Base-by-base conservation (phyloP, 2,113 vertebrate genomes). In the Bubalus kerabau region DNA sequence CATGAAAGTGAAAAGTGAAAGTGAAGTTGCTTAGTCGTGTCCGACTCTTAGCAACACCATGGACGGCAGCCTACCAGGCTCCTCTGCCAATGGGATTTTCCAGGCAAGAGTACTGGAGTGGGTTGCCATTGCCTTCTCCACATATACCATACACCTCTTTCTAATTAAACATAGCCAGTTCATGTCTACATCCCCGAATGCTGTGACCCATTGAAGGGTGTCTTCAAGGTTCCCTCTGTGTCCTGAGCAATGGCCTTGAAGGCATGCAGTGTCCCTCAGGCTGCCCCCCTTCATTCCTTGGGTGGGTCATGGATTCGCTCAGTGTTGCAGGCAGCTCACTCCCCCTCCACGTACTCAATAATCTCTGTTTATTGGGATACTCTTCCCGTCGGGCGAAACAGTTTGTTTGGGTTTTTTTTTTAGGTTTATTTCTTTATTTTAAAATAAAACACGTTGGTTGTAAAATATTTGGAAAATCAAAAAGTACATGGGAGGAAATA, bases 381-480 rank as follows among this genome's bases (percentile, higher is more conserved):
- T 71, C 67, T 92, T 91, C 74, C 93, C 90, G 26, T 43, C 50
- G 62, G 78, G 74, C 7, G 28, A 96, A 82, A 26, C 54, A 52
- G 48, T 67, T 36, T 71, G 15, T 62, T 62, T 62, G 19, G 14
- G 8, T 81, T 89, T 81, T n/a, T 60, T 88, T 91, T 52, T 46
- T 2, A 87, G 83, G 67, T 86, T 84, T 91, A 94, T 95, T 86
- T 95, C 24, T 94, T 97, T 97, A 94, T 91, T 91, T 2, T 91
- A 92, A 97, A 96, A 87, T 95, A 91, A 97, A 97, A 84, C 86
- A 89, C 36, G 30, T 57, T 92, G 71, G 50, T 97, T 95, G 71
- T 95, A 95, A 97, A 97, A 81, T 89, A 93, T 89, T 95, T 97
- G 86, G 87, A 80, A 94, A 96, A 87, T 74, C 78, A 93, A 91